Conservation (phyloP, 2,113 vertebrate genomes). For the Labeo catla region DNA sequence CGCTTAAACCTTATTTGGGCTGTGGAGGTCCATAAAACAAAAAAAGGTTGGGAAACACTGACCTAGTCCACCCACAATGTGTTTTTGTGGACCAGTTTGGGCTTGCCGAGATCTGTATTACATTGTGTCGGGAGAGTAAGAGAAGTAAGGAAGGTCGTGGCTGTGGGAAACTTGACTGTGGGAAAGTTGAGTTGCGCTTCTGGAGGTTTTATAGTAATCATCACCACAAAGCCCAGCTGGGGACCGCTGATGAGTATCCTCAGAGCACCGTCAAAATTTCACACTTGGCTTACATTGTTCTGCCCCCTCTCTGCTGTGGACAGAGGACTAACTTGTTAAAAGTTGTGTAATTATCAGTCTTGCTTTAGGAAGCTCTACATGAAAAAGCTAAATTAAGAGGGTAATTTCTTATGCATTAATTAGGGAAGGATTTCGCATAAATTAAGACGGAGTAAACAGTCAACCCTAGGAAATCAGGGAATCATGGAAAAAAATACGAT, state of each 20-base stretch:
- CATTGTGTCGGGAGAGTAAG: constrained; percentile 4
- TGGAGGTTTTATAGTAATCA: constrained; percentile 44
- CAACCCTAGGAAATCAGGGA: constrained; percentile 68
- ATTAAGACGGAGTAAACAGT: constrained; percentile 75
- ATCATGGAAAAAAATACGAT: constrained; percentile 59
- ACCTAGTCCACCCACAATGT: background rate
- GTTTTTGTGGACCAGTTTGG: background rate
- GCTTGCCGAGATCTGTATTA: constrained; percentile 29
- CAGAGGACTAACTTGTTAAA: constrained; percentile 70
- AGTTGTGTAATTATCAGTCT: constrained; percentile 71
- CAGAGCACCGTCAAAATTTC: constrained; percentile 51
- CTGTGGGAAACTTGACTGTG: constrained; percentile 28
- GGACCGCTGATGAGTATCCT: constrained; percentile 28
- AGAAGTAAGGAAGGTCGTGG: background rate
- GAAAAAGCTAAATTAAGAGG: constrained; percentile 69
- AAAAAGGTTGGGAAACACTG: background rate
- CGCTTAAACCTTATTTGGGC: background rate
- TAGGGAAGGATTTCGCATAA: constrained; percentile 76
- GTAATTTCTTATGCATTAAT: constrained; percentile 72
- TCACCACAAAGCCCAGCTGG: constrained; percentile 57
- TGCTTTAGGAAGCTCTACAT: constrained; percentile 67
- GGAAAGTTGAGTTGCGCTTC: constrained; percentile 22
- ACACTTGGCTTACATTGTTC: constrained; percentile 65
- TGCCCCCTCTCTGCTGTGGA: constrained; percentile 67
- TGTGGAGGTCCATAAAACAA: background rate